phyloP scores from a whole-genome alignment of 2,797 vertebrate genomes.

The Otolemur crassicaudatus region DNA sequence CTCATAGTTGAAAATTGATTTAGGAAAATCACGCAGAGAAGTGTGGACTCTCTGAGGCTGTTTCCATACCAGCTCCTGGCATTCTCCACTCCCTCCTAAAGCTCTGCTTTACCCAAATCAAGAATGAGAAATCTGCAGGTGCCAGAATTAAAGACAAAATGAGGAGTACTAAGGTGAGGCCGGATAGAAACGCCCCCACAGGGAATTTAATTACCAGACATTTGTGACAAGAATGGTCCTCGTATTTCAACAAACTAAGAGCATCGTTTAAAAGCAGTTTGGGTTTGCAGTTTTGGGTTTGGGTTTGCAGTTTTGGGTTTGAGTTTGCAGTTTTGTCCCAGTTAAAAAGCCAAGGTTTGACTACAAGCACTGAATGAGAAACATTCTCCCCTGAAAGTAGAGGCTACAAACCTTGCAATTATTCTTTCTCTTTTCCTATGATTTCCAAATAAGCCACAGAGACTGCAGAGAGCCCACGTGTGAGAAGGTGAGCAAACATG shows the following conservation, averaged over 20 bases:
- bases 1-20: background rate
- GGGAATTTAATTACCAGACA: background rate
- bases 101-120: background rate
- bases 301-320: too few relatives aligned
- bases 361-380: background rate
- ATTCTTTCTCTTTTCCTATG: background rate
- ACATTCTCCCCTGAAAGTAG: slow-evolving; percentile 1
- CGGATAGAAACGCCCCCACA: background rate
- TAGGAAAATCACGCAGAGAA: background rate
- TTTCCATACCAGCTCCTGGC: too few relatives aligned
- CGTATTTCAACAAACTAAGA: background rate
- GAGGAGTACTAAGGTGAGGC: background rate
- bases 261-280: slow-evolving; percentile 55
- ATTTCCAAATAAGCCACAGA: background rate
- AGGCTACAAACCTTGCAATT: background rate
- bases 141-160: background rate
- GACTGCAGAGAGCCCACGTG: background rate
- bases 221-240: too few relatives aligned
- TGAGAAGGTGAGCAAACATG: background rate
- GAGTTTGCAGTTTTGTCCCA: background rate
- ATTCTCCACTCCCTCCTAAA: too few relatives aligned
- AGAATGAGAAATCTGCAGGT: background rate
- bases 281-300: background rate
- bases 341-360: background rate
- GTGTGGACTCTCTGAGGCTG: too few relatives aligned